phyloP scores from a whole-genome alignment of 2,888 invertebrate species.

The Gonocerus acuteangulatus region DNA sequence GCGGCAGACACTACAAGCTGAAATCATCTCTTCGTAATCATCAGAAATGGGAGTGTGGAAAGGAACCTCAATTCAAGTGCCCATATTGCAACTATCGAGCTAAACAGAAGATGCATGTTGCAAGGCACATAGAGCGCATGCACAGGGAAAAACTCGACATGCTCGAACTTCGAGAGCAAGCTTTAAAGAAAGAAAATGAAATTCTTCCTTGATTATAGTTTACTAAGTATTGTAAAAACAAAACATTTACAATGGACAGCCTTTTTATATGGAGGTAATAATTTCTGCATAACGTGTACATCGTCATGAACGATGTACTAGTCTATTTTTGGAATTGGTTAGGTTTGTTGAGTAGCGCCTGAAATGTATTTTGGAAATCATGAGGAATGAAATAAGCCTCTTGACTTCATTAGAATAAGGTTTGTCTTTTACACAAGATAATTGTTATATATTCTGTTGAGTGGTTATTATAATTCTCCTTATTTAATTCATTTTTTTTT shows the following conservation, averaged over 20 bases:
- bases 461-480: too few species aligned
- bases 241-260: conserved; percentile 2
- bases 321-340: too few species aligned
- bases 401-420: too few species aligned
- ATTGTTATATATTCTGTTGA: too few species aligned
- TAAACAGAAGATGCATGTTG: conserved; percentile 78
- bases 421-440: too few species aligned
- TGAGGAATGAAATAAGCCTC: too few species aligned
- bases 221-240: not conserved
- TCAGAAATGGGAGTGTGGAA: conserved; percentile 79
- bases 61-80: conserved; percentile 75
- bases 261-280: conserved; percentile 11
- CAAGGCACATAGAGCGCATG: conserved; percentile 74
- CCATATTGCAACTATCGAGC: conserved; percentile 76
- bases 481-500: too few species aligned
- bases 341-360: too few species aligned
- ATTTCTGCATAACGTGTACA: too few species aligned
- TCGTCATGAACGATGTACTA: too few species aligned
- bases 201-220: conserved; percentile 7
- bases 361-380: too few species aligned
- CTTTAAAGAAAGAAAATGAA: conserved; percentile 26
- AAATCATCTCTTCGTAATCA: conserved; percentile 77
- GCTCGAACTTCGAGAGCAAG: conserved; percentile 34
- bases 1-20: conserved; percentile 76
- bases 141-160: conserved; percentile 52